A percentile compares a stretch with the other conserved stretches of the same genome.
phyloP scores from a whole-genome alignment of 1,140 invertebrate species.

The Holotrichia oblita region DNA sequence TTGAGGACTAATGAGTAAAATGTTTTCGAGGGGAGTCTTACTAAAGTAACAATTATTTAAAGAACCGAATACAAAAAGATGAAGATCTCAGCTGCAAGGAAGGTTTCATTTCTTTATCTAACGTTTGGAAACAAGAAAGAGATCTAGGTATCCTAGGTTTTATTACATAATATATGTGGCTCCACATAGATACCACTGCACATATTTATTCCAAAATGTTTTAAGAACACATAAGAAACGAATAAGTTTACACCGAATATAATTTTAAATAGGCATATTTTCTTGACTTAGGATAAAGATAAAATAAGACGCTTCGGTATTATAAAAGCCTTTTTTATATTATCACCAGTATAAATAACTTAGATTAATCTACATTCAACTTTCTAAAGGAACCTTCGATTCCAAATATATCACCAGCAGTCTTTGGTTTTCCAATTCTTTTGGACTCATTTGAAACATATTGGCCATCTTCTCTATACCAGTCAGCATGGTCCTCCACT shows the following conservation, averaged over 20 bases:
- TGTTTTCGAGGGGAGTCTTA: no score
- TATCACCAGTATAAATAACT: background rate
- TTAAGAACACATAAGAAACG: no score
- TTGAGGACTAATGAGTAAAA: no score
- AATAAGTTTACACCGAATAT: background rate
- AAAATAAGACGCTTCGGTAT: background rate
- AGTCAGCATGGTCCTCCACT: constrained; percentile 64
- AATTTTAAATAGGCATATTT: background rate
- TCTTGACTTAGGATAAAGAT: background rate
- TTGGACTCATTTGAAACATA: constrained; percentile 66
- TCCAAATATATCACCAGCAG: constrained; percentile 64
- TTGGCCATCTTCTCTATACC: constrained; percentile 67
- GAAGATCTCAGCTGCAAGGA: no score
- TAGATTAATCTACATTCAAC: constrained; percentile 46
- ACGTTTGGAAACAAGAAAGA: no score
- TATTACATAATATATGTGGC: no score
- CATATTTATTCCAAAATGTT: no score
- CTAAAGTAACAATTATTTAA: no score
- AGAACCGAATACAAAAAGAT: no score
- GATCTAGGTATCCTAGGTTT: no score
- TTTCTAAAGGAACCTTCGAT: constrained; percentile 48
- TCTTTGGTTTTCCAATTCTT: constrained; percentile 67
- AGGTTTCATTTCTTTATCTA: no score
- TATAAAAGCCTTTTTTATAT: background rate
- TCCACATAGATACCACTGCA: no score